phyloP scores from a whole-genome alignment of 1,140 invertebrate species.

The Charaxes varanes region DNA sequence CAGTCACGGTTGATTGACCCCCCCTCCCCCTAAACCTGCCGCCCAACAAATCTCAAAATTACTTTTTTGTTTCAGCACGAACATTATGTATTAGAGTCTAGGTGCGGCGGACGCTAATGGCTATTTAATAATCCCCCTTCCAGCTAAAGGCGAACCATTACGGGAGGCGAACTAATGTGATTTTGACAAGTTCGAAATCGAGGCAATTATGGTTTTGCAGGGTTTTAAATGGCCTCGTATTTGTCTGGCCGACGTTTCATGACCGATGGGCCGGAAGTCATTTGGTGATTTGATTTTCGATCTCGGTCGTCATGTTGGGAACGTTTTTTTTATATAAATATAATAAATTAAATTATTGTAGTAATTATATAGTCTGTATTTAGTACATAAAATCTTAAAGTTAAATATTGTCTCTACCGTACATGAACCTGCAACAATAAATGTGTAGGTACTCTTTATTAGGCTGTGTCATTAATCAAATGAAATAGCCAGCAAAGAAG shows the following conservation, averaged over 20 bases:
- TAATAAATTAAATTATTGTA: too few species aligned
- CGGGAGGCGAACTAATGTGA: constrained; percentile 62
- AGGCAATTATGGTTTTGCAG: constrained; percentile 62
- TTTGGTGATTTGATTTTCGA: constrained; percentile 22
- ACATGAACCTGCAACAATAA: too few species aligned
- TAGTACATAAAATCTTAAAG: too few species aligned
- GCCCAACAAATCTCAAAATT: constrained; percentile 68
- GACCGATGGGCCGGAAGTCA: constrained; percentile 42
- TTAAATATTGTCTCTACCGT: too few species aligned
- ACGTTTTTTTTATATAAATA: too few species aligned
- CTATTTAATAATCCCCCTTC: constrained; percentile 69
- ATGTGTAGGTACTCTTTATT: too few species aligned
- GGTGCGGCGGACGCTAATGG: constrained; percentile 68
- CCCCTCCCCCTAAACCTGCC: constrained; percentile 18
- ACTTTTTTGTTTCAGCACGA: constrained; percentile 63
- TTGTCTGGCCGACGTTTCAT: constrained; percentile 43
- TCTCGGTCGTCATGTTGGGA: background rate
- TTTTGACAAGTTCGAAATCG: constrained; percentile 73
- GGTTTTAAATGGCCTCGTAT: constrained; percentile 56
- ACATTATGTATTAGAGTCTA: constrained; percentile 50
- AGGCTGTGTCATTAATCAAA: too few species aligned
- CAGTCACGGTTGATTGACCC: constrained; percentile 58
- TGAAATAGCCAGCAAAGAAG: too few species aligned
- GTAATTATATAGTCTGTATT: too few species aligned
- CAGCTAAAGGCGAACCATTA: constrained; percentile 55